Evolutionary conservation across 2,888 invertebrate genomes (phyloP), one percentile per base, ranked within the genome.

Genomic region (Teinopalpus imperialis): DNA sequence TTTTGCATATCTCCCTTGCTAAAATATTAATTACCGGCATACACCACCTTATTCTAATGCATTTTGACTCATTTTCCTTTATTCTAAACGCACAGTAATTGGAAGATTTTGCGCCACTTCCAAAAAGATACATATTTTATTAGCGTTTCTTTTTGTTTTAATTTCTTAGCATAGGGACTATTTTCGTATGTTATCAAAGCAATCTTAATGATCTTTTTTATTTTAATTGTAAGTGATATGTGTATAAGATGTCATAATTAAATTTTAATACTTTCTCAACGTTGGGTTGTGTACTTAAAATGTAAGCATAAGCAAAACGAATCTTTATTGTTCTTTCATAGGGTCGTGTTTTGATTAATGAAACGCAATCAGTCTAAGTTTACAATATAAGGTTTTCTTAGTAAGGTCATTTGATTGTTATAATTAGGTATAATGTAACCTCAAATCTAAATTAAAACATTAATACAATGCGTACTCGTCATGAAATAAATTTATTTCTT

Each of bases 1-100:
- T 63, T 73, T 69, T 72, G 69, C 73, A 71, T 74, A 69, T 66
- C 61, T 56, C 48, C 43, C 40, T 16, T 24, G 10, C 39, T 43
- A 42, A 18, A 1, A 26, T 43, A 37, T 32, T 34, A 27, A 12
- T 10, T 31, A 3, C 26, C 1, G 7, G 4, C 20, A 16, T 7
- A 5, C 7, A 34, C 27, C 14, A 27, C 37, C 29, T 45, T 43
- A 43, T 43, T 36, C 5, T 29, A 36, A 36, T 23, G 35, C n/a
- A 10, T 12, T 36, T 16, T 10, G 29, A 34, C 1, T 36, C 9
- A n/a, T 29, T 43, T 36, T 43, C 13, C n/a, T 7, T 27, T 35
- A 13, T 23, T 3, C 4, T 9, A 8, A 7, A 6, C 0, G 14
- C 5, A 18, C 3, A n/a, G 31, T 18, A 6, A 21, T 10, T 21